These are phyloP conservation scores for Tachycineta bicolor DNA, from an alignment of 2,113 vertebrate genomes.

Conservation along the genomic window DNA sequence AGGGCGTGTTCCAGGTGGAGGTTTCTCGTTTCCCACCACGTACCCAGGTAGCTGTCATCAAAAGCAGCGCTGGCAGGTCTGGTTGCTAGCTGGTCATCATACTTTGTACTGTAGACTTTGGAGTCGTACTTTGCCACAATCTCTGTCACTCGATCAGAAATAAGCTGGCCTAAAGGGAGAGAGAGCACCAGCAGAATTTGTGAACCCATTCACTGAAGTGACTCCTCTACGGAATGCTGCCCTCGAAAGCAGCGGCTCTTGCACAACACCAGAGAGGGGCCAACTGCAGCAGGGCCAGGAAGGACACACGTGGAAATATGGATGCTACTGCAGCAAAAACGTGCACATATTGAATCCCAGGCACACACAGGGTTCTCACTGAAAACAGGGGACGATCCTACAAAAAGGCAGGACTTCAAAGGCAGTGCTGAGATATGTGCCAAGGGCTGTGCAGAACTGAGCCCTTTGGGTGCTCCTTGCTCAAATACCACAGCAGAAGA, in stretches of 20 bases:
- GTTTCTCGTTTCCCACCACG: background rate
- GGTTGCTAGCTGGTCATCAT: slow-evolving; percentile 84
- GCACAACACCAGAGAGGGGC: fast-evolving
- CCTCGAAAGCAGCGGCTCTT: background rate
- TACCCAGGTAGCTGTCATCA: slow-evolving; percentile 97
- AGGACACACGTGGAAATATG: background rate
- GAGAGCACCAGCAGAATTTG: background rate
- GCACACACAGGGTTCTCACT: background rate
- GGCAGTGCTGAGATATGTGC: background rate
- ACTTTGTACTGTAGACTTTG: slow-evolving; percentile 74
- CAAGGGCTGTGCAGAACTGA: background rate
- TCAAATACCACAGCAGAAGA: background rate
- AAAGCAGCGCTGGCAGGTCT: slow-evolving; percentile 85
- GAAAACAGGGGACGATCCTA: background rate
- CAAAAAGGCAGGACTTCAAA: background rate
- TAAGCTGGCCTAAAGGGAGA: slow-evolving; percentile 85
- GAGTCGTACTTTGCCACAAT: slow-evolving; percentile 80
- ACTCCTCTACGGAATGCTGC: background rate
- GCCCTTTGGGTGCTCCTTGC: background rate
- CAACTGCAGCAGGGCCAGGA: background rate
- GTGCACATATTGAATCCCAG: background rate
- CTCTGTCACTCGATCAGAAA: slow-evolving; percentile 90
- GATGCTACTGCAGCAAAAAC: background rate
- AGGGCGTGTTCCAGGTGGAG: background rate
- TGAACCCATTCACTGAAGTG: background rate